Conservation (phyloP, 2,113 vertebrate genomes). For the Ahaetulla prasina region DNA sequence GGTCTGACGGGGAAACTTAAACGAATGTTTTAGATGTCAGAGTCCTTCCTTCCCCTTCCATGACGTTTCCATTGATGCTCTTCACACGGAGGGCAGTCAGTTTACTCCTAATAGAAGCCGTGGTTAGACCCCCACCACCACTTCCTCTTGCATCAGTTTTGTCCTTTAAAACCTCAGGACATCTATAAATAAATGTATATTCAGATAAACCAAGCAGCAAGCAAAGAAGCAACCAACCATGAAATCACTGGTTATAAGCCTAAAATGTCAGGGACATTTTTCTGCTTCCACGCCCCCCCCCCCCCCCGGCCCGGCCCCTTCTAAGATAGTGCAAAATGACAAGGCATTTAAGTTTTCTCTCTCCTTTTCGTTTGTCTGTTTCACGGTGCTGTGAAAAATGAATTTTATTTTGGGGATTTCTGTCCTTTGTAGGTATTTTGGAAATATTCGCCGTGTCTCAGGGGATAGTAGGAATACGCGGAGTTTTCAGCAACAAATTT, state of each 20-base stretch:
- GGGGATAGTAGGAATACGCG: constrained; percentile 96
- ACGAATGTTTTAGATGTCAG: not conserved
- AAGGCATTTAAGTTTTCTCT: constrained; percentile 13
- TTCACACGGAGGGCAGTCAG: not conserved
- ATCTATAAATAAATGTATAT: not conserved
- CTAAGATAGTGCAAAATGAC: not conserved
- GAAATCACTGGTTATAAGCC: not conserved
- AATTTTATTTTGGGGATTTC: constrained; percentile 79
- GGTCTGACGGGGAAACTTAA: not conserved
- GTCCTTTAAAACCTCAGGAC: constrained; percentile 8
- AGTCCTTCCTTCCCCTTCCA: not conserved
- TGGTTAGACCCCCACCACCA: not conserved
- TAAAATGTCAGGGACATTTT: not conserved
- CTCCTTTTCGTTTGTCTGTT: constrained; percentile 35
- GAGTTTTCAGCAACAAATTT: constrained; percentile 96
- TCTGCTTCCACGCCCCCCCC: too few species aligned
- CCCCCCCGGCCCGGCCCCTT: not conserved
- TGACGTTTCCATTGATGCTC: not conserved
- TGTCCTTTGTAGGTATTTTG: constrained; percentile 91
- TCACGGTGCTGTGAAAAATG: constrained; percentile 51
- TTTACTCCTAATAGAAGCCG: not conserved
- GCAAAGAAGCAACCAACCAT: not conserved
- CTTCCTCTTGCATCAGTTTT: not conserved
- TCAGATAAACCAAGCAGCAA: constrained; percentile 18
- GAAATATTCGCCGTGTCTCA: constrained; percentile 98